Base-by-base conservation (phyloP, 2,113 vertebrate genomes). In the Hippotragus niger region DNA sequence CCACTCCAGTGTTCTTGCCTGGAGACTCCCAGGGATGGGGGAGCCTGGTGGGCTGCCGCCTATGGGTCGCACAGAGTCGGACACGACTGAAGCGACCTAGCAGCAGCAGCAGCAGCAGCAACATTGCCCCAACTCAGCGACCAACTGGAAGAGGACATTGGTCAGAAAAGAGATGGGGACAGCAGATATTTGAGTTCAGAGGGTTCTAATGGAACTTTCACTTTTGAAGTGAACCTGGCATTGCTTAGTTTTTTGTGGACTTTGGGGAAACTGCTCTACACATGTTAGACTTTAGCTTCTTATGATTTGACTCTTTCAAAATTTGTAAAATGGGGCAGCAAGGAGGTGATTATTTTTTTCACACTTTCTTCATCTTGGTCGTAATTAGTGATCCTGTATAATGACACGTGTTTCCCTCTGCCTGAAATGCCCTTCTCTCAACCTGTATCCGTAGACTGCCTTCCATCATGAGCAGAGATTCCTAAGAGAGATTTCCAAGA, bases 401-500 rank as follows among this genome's bases (percentile, higher is more conserved):
- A 55, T 40, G 23, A 27, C 8, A 3, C 2, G 17, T 31, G 40
- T 17, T 43, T 84, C 74, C 27, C 47, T 86, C 40, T 50, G 33
- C 43, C 43, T 36, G 17, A 29, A 40, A 40, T n/a, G 17, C 17
- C 47, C 47, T 50, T 88, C 21, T 3, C 16, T 53, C 43, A 21
- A 2, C 25, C 8, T 8, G 31, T 0, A 29, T 21, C 43, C 47
- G 53, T 6, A 13, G 27, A 17, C 29, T 45, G 19, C 58, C 17
- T 53, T 57, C 58, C 53, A 47, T 27, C 40, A 10, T 33, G 31
- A 57, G 19, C 25, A 57, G 6, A 0, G 3, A 25, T 29, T 67
- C 80, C 76, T 31, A 67, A 55, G 25, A 15, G 36, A 53, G 36
- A 33, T n/a, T 45, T 87, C 31, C 12, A n/a, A 82, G 45, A 80